Conservation (phyloP, 1,140 invertebrate species). For the Temnothorax nylanderi region DNA sequence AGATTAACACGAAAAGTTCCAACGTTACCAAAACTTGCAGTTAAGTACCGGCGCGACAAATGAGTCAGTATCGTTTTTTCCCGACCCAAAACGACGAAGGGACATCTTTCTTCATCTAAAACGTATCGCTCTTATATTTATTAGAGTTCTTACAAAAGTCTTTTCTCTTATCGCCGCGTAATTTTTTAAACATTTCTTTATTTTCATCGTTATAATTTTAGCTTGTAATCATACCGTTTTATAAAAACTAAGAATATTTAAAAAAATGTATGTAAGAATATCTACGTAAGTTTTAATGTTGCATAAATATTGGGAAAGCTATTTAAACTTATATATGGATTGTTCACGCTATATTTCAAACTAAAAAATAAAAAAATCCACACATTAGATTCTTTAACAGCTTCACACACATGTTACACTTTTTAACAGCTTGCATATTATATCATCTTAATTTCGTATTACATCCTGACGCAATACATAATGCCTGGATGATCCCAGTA, state of each 20-base stretch:
- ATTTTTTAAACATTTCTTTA: background rate
- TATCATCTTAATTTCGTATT: background rate
- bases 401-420: background rate
- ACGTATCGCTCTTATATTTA: conserved; percentile 22
- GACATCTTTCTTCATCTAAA: conserved; percentile 43
- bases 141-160: conserved; percentile 13
- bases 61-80: conserved; percentile 67
- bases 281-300: background rate
- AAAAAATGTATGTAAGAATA: background rate
- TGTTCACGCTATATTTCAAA: background rate
- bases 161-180: background rate
- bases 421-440: background rate
- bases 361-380: background rate
- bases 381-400: background rate
- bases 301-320: background rate
- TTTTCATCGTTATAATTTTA: background rate
- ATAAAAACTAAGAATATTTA: background rate
- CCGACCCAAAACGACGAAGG: conserved; percentile 31
- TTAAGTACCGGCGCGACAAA: conserved; percentile 74
- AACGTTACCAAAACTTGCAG: conserved; percentile 74
- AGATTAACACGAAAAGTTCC: conserved; percentile 81
- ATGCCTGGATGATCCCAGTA: background rate
- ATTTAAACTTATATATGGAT: background rate
- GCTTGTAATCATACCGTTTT: background rate
- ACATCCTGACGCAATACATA: background rate